phyloP scores from a whole-genome alignment of 2,888 invertebrate species.

The Rhodophaea formosa region DNA sequence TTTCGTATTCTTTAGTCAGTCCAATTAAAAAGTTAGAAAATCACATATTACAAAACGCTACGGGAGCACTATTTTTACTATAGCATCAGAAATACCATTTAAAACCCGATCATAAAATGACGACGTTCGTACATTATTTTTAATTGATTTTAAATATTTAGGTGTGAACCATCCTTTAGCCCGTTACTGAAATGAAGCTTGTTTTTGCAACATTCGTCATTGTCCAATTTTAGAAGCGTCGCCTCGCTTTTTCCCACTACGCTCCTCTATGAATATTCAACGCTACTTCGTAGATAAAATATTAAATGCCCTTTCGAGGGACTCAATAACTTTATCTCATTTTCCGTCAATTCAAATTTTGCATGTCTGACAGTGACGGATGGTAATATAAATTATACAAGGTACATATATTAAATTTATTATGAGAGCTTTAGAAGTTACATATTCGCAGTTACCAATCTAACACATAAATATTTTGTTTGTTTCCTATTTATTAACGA shows the following conservation, averaged over 20 bases:
- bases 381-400: constrained; percentile 14
- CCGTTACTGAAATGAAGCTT: constrained; percentile 12
- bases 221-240: constrained; percentile 63
- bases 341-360: constrained; percentile 18
- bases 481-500: neutral
- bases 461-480: neutral
- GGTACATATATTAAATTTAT: constrained; percentile 11
- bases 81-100: neutral
- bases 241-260: constrained; percentile 33
- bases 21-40: too few relatives aligned
- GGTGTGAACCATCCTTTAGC: constrained; percentile 16
- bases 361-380: constrained; percentile 17
- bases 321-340: constrained; percentile 17
- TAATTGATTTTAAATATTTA: constrained; percentile 4
- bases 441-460: neutral
- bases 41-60: neutral
- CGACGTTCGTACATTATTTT: neutral
- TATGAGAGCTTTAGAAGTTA: constrained; percentile 4
- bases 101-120: neutral
- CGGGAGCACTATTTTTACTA: neutral
- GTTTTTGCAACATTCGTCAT: constrained; percentile 72
- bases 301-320: constrained; percentile 12
- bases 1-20: neutral
- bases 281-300: constrained; percentile 11
- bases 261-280: constrained; percentile 43